Base-by-base conservation (phyloP, 2,797 vertebrate species). In the Diplodus sargus region DNA sequence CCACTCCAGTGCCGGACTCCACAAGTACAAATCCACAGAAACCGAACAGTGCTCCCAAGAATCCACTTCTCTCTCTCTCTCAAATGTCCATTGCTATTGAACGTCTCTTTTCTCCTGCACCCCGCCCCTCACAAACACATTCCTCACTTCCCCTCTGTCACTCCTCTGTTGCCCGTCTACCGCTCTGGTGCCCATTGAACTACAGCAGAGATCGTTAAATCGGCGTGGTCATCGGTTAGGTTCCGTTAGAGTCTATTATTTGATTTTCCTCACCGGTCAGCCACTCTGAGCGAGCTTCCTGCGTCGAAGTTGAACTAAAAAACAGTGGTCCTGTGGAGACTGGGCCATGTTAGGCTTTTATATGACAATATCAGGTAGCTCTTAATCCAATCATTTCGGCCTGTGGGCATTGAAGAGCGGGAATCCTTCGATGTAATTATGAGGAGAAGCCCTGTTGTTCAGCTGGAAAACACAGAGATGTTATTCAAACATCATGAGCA, bases 1-100 rank as follows among this genome's bases (percentile, higher is more conserved):
- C 45, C 51, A 30, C 22, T 30, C 34, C 18, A 61, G 28, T 20
- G 23, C 59, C 47, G 0, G 69, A 61, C 62, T 75, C 70, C 54
- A 28, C 34, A 74, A 90, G 81, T 70, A 43, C 34, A 73, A 71
- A 87, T 83, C 90, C 89, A 87, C 68, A 89, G 90, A 88, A 90
- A 91, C 86, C 20, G 8, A 86, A 83, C 74, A 20, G 79, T 8
- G 58, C 74, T 61, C 51, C 78, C 78, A 92, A 86, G 89, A 93
- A 93, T 94, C 84, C 88, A 83, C 88, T 87, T 85, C 70, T 81
- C 70, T 85, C 62, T 85, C 62, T 28, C 28, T 63, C 75, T 85
- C 17, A 69, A 79, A 76, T 68, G 81, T 64, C 62, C 45, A 23
- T 59, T 79, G 53, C 45, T 57, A 52, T 61, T 68, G 16, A 85